Conservation (phyloP, 2,888 invertebrate genomes). For the Plusia festucae region DNA sequence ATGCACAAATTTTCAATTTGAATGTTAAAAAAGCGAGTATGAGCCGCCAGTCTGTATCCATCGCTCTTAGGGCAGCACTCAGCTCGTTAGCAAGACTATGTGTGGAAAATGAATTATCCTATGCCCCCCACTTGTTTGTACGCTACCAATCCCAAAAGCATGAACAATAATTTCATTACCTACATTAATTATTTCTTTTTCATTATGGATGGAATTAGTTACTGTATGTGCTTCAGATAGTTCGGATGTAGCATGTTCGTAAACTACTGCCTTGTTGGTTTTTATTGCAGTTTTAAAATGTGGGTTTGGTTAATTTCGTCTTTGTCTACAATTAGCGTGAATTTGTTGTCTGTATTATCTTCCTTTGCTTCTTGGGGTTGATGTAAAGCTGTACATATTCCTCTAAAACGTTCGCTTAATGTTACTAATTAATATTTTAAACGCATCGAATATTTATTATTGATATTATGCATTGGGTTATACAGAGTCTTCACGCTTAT, state of each 20-base stretch:
- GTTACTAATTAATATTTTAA: conserved; percentile 46
- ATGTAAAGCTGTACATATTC: conserved; percentile 57
- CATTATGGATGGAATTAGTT: conserved; percentile 42
- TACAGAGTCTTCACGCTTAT: conserved; percentile 32
- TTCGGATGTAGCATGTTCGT: conserved; percentile 44
- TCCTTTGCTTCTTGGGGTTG: conserved; percentile 47
- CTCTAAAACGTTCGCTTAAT: conserved; percentile 48
- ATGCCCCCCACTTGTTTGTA: conserved; percentile 30
- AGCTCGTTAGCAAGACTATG: conserved; percentile 20
- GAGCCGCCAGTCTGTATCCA: conserved; percentile 25
- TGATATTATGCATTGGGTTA: conserved; percentile 32
- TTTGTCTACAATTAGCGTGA: conserved; percentile 29
- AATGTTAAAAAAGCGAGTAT: conserved; percentile 16
- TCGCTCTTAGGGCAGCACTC: conserved; percentile 38
- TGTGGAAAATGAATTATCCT: conserved; percentile 30
- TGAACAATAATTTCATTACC: conserved; percentile 40
- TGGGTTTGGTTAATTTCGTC: conserved; percentile 47
- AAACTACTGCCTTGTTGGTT: conserved; percentile 27
- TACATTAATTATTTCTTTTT: conserved; percentile 44
- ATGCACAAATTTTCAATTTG: conserved; percentile 27
- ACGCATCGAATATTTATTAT: conserved; percentile 23
- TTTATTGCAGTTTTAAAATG: conserved; percentile 22
- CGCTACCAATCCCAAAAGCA: conserved; percentile 44
- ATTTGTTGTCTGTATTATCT: conserved; percentile 23
- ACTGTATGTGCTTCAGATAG: conserved; percentile 52